Evolutionary conservation across 2,888 invertebrate species (phyloP), one percentile per base, ranked within the genome.

Genomic region (Parnassius apollo): DNA sequence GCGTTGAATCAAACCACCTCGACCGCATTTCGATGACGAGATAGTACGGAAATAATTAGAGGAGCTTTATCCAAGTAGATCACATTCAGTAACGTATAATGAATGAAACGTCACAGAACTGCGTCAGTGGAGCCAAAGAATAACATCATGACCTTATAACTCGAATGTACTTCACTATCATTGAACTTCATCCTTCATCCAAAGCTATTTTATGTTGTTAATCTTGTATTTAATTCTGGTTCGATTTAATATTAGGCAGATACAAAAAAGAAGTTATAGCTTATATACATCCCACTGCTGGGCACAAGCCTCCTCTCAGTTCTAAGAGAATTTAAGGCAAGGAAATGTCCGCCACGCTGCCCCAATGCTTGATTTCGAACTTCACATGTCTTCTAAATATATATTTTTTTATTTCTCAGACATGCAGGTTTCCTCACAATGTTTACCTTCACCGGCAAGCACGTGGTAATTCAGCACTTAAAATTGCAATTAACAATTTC

Each of bases 21-120:
- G 77, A 72, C 80, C 78, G 79, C 79, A 76, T 82, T 83, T 81
- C 78, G 80, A 85, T 86, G 83, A 80, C 78, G 79, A 80, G 75
- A 74, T 75, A 81, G 81, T 72, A 76, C 88, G 89, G 88, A 89
- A 89, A 85, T 87, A 89, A 89, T 89, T 89, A 90, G 86, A 83
- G 85, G 69, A 76, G 84, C 83, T 83, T 82, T 84, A 83, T 85
- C 82, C 83, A 78, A 82, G 78, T 82, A 81, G 83, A 86, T 87
- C 83, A 84, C 82, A 88, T 88, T 88, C 86, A 88, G 76, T 68
- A 68, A 71, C 70, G 80, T 81, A 84, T 88, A 88, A 90, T 89
- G 87, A 90, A 88, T 85, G 86, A 85, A 87, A 82, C 83, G 82
- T 83, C 83, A 83, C 77, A 68, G 65, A 68, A 74, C 73, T 70